A percentile compares a stretch with the other conserved stretches of the same genome.
phyloP scores from a whole-genome alignment of 2,113 vertebrate species.

The Lethenteron camtschaticum region DNA sequence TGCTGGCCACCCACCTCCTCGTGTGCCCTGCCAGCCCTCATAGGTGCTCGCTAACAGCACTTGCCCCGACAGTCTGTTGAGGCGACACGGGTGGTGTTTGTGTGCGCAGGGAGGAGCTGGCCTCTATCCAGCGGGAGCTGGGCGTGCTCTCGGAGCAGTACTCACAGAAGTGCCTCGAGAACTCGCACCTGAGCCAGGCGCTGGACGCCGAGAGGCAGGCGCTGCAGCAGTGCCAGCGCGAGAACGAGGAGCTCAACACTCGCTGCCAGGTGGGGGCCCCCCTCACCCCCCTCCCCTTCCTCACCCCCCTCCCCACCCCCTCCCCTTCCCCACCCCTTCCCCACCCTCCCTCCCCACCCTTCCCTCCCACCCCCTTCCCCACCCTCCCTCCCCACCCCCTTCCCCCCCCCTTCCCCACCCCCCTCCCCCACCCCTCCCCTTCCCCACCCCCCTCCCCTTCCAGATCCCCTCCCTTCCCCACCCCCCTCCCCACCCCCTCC shows the following conservation, averaged over 20 bases:
- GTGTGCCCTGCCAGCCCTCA: no score
- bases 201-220: conserved; percentile 44
- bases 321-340: conserved; percentile 2
- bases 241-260: conserved; percentile 47
- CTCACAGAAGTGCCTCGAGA: conserved; percentile 46
- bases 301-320: neutral
- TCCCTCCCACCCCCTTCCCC: neutral
- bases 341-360: neutral
- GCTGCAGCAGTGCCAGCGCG: conserved; percentile 39
- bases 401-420: neutral
- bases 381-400: neutral
- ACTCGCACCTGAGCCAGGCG: conserved; percentile 40
- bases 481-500: neutral
- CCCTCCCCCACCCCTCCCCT: neutral
- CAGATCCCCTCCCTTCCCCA: neutral
- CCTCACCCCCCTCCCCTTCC: no score
- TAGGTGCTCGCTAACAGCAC: no score
- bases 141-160: conserved; percentile 47
- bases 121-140: conserved; percentile 38
- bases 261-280: conserved; percentile 32
- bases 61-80: no score
- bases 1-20: no score
- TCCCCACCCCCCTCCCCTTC: neutral
- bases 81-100: no score
- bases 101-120: conserved; percentile 31